phyloP scores from a whole-genome alignment of 2,888 invertebrate genomes.

The Dinocampus coccinellae region DNA sequence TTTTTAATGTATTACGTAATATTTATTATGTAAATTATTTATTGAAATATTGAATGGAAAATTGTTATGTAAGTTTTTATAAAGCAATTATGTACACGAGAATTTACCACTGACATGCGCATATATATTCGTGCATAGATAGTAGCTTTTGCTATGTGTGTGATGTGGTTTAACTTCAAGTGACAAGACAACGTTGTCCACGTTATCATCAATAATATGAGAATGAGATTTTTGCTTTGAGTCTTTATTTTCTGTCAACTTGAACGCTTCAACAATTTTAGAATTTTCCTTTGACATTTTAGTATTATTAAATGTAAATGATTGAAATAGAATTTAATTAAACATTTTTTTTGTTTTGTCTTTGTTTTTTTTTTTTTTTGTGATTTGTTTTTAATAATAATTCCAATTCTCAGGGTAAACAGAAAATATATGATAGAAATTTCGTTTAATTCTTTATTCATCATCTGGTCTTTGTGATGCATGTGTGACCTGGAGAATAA shows the following conservation, averaged over 20 bases:
- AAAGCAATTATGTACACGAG: background rate
- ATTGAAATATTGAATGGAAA: background rate
- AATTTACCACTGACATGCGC: background rate
- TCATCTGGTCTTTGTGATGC: background rate
- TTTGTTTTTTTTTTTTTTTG: background rate
- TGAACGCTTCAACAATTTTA: too few relatives aligned
- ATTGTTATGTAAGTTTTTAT: background rate
- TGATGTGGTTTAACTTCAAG: slow-evolving; percentile 27
- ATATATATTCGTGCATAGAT: background rate
- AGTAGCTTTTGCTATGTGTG: background rate
- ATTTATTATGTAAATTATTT: background rate
- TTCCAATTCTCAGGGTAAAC: too few relatives aligned
- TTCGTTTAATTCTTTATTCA: background rate
- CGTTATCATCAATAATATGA: background rate
- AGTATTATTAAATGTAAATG: background rate
- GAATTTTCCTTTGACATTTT: background rate
- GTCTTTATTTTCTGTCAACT: too few relatives aligned
- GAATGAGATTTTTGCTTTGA: slow-evolving; percentile 12
- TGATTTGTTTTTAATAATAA: too few relatives aligned
- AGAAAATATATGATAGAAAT: too few relatives aligned
- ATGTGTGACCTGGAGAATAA: background rate
- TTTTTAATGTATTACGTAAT: background rate
- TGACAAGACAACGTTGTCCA: slow-evolving; percentile 1
- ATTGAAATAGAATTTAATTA: too few relatives aligned
- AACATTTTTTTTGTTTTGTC: too few relatives aligned